phyloP scores from a whole-genome alignment of 2,797 vertebrate genomes.

The Neosalanx taihuensis region DNA sequence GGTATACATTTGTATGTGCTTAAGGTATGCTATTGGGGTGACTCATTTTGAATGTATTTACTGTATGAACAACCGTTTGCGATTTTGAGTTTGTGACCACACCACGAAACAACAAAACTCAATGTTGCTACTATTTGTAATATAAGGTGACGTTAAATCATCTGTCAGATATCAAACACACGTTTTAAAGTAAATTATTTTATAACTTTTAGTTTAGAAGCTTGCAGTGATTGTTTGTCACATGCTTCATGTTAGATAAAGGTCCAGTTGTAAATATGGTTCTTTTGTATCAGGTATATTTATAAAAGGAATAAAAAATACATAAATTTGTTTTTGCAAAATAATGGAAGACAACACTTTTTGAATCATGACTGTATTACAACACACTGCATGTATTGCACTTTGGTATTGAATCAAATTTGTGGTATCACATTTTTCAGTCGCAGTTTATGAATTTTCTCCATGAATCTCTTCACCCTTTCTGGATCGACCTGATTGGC shows the following conservation, averaged over 20 bases:
- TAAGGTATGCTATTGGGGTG: neutral
- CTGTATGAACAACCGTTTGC: neutral
- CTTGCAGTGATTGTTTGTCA: neutral
- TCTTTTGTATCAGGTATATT: constrained; percentile 58
- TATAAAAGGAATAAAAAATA: constrained; percentile 67
- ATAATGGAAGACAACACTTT: neutral
- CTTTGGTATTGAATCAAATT: neutral
- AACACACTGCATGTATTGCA: neutral
- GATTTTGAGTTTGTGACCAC: constrained; percentile 1
- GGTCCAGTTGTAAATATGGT: constrained; percentile 53
- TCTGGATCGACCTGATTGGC: constrained; percentile 72
- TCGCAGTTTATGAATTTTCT: constrained; percentile 66
- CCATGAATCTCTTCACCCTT: constrained; percentile 80
- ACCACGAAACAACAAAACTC: too few species aligned
- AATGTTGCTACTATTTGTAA: neutral
- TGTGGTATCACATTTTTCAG: constrained; percentile 30
- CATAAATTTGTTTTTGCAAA: constrained; percentile 19
- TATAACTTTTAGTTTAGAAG: neutral
- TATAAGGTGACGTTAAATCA: neutral
- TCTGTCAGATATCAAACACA: constrained; percentile 22
- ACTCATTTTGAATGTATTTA: neutral
- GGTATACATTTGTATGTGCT: constrained; percentile 10
- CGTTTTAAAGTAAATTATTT: constrained; percentile 21
- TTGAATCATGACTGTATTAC: neutral
- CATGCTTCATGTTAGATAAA: constrained; percentile 13